phyloP scores from a whole-genome alignment of 2,113 vertebrate genomes.

The Stercorarius parasiticus region DNA sequence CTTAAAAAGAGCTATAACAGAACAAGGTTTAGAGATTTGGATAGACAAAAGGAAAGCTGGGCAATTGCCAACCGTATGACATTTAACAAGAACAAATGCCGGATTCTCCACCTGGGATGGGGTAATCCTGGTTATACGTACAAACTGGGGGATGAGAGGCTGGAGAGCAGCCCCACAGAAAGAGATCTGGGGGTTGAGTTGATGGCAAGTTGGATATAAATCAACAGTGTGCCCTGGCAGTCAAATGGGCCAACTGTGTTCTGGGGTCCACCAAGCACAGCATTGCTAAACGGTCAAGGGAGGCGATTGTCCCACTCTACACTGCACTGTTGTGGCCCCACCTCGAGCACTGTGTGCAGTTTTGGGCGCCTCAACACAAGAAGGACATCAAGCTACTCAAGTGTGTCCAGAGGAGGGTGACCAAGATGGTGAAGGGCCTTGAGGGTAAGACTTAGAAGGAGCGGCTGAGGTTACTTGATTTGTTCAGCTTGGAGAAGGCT shows the following conservation, averaged over 20 bases:
- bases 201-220: neutral
- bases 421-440: neutral
- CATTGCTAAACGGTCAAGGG: neutral
- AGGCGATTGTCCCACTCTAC: neutral
- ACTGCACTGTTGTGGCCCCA: neutral
- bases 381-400: neutral
- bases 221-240: neutral
- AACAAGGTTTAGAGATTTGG: neutral
- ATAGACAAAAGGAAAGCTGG: neutral
- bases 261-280: neutral
- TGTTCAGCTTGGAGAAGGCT: neutral
- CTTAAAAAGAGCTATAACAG: neutral
- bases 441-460: neutral
- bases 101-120: neutral
- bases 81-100: neutral
- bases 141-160: neutral
- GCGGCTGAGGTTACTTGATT: neutral
- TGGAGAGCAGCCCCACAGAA: neutral
- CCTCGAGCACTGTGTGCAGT: neutral
- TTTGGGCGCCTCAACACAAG: neutral
- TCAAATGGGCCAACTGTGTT: neutral
- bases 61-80: neutral
- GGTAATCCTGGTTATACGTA: neutral
- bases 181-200: neutral
- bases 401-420: neutral